Conservation (phyloP, 64 coral and sea anemone genomes). For the Pocillopora verrucosa region DNA sequence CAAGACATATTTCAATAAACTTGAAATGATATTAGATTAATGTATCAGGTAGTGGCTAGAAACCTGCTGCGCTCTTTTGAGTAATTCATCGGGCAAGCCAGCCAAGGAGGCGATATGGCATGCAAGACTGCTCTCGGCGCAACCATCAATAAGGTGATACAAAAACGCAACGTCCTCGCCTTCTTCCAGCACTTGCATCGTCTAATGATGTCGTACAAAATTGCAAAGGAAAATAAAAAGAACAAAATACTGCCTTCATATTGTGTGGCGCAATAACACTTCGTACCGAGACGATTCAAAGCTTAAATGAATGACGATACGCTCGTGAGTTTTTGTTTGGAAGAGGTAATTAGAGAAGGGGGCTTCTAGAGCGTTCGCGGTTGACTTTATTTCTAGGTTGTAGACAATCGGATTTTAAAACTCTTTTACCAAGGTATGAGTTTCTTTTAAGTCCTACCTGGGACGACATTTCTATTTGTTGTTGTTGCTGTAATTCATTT, state of each 20-base stretch:
- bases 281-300: too few species aligned
- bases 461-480: too few species aligned
- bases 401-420: too few species aligned
- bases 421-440: too few species aligned
- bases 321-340: too few species aligned
- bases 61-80: constrained; percentile 90
- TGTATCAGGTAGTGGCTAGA: neutral
- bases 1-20: too few species aligned
- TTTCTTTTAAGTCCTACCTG: too few species aligned
- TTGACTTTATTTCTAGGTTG: too few species aligned
- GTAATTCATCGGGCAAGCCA: constrained; percentile 68
- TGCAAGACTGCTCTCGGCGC: constrained; percentile 89
- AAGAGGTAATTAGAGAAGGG: too few species aligned
- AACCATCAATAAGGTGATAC: constrained; percentile 89
- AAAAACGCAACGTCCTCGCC: constrained; percentile 88
- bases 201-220: constrained; percentile 33
- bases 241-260: neutral
- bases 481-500: too few species aligned
- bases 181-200: constrained; percentile 88
- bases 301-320: too few species aligned
- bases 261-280: neutral
- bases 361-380: too few species aligned
- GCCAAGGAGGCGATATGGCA: constrained; percentile 90
- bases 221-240: neutral
- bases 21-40: neutral